Percentiles rank a stretch among this genome's conserved stretches.
Conservation (phyloP, 1,140 invertebrate genomes). For the Magallana gigas region DNA sequence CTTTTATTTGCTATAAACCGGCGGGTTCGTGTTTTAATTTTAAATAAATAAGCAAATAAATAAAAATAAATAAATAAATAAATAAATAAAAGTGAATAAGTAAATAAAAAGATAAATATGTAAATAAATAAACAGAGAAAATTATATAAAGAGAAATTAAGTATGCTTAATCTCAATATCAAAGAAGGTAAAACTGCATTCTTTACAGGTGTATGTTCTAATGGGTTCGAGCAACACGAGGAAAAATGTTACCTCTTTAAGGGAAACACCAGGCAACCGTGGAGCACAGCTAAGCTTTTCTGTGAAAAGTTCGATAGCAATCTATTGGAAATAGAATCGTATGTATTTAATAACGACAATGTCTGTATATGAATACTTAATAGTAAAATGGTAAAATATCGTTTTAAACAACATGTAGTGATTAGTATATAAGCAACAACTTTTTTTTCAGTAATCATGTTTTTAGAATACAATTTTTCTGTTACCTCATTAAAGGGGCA, state of each 20-base stretch:
- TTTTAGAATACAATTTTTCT: background rate
- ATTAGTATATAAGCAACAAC: too few species aligned
- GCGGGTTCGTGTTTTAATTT: background rate
- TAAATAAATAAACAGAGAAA: too few species aligned
- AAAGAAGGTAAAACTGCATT: background rate
- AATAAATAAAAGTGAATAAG: too few species aligned
- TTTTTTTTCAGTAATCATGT: too few species aligned
- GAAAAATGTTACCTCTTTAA: slow-evolving; percentile 23
- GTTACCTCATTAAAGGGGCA: too few species aligned
- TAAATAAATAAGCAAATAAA: background rate
- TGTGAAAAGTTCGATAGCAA: slow-evolving; percentile 1
- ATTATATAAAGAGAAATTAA: too few species aligned
- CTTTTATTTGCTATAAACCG: background rate
- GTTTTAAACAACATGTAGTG: too few species aligned
- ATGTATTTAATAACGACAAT: background rate
- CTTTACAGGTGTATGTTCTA: background rate
- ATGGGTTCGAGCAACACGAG: slow-evolving; percentile 6
- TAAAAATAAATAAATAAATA: too few species aligned
- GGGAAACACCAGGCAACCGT: background rate
- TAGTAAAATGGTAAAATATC: too few species aligned
- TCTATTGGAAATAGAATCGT: slow-evolving; percentile 35
- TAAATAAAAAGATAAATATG: too few species aligned
- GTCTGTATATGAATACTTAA: too few species aligned
- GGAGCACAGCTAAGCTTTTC: background rate
- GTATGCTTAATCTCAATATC: too few species aligned